Conservation (phyloP, 1,140 invertebrate species). For the Melanaphis sacchari region DNA sequence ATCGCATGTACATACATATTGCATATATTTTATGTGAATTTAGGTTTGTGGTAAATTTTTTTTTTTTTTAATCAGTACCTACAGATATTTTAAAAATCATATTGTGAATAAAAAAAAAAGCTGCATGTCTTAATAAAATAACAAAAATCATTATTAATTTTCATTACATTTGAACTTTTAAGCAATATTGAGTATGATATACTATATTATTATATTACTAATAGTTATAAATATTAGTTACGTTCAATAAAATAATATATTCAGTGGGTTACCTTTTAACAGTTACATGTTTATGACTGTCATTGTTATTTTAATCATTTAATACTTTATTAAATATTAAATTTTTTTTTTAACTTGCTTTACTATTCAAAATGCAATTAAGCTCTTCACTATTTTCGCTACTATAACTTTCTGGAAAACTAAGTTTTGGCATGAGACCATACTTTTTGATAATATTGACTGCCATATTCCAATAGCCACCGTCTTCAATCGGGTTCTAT, state of each 20-base stretch:
- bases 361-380: constrained; percentile 81
- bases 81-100: no score
- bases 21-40: no score
- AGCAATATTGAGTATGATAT: no score
- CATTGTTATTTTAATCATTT: background rate
- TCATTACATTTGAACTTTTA: no score
- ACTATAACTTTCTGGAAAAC: constrained; percentile 82
- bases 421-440: constrained; percentile 86
- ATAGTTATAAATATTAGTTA: background rate
- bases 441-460: constrained; percentile 85
- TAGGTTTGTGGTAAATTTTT: no score
- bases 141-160: no score
- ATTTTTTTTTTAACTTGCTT: constrained; percentile 67
- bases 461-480: constrained; percentile 93
- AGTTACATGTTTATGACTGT: background rate
- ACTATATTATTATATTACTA: no score
- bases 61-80: no score
- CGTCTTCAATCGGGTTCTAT: constrained; percentile 80
- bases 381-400: constrained; percentile 76
- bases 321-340: background rate
- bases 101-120: no score
- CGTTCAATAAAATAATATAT: background rate
- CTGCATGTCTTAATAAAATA: no score
- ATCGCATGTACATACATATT: no score
- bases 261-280: background rate